Conservation (phyloP, 2,113 vertebrate species). For the Nannospalax galili region DNA sequence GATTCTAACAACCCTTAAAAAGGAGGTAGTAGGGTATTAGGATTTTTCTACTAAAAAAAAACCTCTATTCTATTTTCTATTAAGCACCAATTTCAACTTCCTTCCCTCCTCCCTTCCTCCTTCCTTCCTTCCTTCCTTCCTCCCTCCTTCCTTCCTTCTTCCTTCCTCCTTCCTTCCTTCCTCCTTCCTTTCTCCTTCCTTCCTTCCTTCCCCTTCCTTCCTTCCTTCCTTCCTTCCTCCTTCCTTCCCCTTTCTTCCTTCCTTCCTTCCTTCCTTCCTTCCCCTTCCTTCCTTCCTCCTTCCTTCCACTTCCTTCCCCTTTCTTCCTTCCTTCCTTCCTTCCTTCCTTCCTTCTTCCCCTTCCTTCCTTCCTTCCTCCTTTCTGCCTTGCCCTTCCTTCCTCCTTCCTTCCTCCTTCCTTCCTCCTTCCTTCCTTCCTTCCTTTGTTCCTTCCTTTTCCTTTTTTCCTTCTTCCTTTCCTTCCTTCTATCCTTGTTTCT, state of each 20-base stretch:
- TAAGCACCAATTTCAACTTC: background rate
- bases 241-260: background rate
- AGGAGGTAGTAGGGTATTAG: background rate
- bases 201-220: too few relatives aligned
- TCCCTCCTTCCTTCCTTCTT: background rate
- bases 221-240: background rate
- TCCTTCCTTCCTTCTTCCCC: too few relatives aligned
- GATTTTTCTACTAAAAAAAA: background rate
- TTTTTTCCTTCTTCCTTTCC: background rate
- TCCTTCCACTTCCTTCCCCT: accelerated
- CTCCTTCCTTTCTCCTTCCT: too few relatives aligned
- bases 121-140: accelerated
- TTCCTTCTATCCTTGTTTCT: background rate
- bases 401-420: background rate
- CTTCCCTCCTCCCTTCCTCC: accelerated
- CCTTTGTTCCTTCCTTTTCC: too few relatives aligned
- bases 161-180: too few relatives aligned
- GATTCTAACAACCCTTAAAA: background rate
- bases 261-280: too few relatives aligned
- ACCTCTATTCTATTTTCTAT: background rate
- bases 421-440: too few relatives aligned
- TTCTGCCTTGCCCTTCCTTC: accelerated
- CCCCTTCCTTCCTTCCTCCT: accelerated
- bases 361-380: too few relatives aligned
- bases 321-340: accelerated